Base-by-base conservation (phyloP, 2,888 invertebrate genomes). In the Pollenia angustigena region DNA sequence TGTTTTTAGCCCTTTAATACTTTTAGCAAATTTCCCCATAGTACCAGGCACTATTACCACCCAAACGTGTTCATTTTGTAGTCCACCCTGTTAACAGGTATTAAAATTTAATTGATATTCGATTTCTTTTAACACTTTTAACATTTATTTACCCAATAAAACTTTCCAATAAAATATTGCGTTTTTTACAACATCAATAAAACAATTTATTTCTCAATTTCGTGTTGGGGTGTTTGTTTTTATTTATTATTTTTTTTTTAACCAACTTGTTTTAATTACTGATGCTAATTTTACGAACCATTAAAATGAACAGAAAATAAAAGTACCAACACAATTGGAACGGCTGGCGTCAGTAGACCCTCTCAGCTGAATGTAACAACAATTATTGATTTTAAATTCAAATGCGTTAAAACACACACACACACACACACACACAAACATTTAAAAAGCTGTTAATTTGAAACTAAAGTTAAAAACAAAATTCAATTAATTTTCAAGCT, bases 251-350 rank as follows among this genome's bases (percentile, higher is more conserved):
- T 1, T 4, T 58, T 4, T 46, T 72, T 14, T 44, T 18, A 16
- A 46, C 18, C 56, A 74, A 42, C 12, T 50, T 62, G 12, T 75
- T 64, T 62, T 60, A 50, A 74, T 75, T 75, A 62, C 40, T 52
- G 50, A 75, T 62, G 50, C 42, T 75, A 75, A 62, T 75, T 75
- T 75, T 42, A 62, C 62, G 42, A 50, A 52, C 50, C 40, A 52
- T 50, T 62, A 60, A 50, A 50, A 62, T 16, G 2, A 32, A n/a
- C 23, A 46, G 10, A n/a, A n/a, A 46, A 23, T 46, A 10, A 32
- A 32, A 32, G 44, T 44, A 23, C 9, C 40, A 8, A 42, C 52
- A 54, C 18, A 64, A 64, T 60, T 60, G 0, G 16, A 74, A 72
- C 14, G 32, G 16, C 10, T 74, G 60, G 46, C 60, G 60, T 60